Evolutionary conservation across 2,797 vertebrate species (phyloP).

Genomic region (Serranus cabrilla): DNA sequence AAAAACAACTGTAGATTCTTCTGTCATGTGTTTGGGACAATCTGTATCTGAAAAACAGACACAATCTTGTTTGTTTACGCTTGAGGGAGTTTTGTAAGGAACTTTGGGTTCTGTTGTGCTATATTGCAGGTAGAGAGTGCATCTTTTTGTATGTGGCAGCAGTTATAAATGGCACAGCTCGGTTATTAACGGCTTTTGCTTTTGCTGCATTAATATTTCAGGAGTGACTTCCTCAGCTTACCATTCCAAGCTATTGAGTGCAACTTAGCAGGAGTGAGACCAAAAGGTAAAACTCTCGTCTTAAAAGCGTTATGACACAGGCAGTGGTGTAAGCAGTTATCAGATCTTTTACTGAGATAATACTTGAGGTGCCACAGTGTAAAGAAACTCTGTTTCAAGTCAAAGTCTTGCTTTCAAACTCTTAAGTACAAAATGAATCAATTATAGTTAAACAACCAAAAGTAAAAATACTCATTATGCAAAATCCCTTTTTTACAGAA

Average conservation of each 20-base stretch:
- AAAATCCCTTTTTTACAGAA: too few species aligned
- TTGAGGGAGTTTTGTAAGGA: neutral
- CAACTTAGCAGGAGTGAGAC: conserved; percentile 87
- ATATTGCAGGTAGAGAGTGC: neutral
- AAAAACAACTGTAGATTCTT: too few species aligned
- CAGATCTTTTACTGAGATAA: too few species aligned
- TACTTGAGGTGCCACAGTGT: too few species aligned
- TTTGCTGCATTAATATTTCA: conserved; percentile 75
- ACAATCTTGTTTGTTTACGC: neutral
- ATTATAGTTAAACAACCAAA: too few species aligned
- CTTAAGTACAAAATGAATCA: too few species aligned
- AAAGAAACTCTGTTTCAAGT: too few species aligned
- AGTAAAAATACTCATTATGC: too few species aligned
- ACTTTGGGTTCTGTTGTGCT: neutral
- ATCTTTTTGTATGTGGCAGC: neutral
- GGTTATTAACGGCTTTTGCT: conserved; percentile 52
- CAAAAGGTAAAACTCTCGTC: conserved; percentile 82
- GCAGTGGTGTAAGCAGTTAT: too few species aligned
- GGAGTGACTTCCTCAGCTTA: conserved; percentile 95
- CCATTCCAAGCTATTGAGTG: conserved; percentile 97
- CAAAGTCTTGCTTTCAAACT: too few species aligned
- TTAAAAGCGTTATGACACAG: neutral
- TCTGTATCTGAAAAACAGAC: neutral
- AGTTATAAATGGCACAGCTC: neutral
- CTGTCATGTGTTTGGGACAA: neutral